Percentiles rank a stretch among this genome's conserved stretches.
These are phyloP conservation scores for Thysanoteuthis rhombus DNA, from an alignment of 2,888 invertebrate species.

Conservation along the genomic window DNA sequence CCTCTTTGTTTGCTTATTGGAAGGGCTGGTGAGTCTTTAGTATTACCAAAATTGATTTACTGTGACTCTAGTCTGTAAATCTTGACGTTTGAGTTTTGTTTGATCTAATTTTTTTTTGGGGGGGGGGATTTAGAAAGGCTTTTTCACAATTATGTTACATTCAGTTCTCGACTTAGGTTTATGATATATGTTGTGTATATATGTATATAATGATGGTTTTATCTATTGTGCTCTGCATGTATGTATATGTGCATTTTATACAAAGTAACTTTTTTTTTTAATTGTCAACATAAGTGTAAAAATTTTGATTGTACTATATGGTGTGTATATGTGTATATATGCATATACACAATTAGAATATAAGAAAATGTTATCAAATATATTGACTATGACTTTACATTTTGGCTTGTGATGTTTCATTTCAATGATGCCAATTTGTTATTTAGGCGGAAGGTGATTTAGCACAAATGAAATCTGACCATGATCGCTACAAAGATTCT, in stretches of 20 bases:
- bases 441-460: constrained; percentile 66
- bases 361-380: neutral
- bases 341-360: neutral
- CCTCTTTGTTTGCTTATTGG: neutral
- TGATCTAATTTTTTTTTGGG: neutral
- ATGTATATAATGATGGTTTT: neutral
- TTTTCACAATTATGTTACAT: neutral
- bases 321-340: neutral
- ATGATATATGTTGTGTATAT: neutral
- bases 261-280: neutral
- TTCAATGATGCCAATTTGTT: constrained; percentile 35
- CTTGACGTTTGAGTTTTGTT: too few species aligned
- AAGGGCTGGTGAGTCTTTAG: neutral
- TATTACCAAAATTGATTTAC: neutral
- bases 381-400: neutral
- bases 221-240: neutral
- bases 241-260: neutral
- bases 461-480: constrained; percentile 54
- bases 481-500: constrained; percentile 69
- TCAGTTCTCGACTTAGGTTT: neutral
- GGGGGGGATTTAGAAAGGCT: neutral
- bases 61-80: too few species aligned
- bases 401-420: neutral
- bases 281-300: neutral
- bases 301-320: too few species aligned